A percentile compares a stretch with the other conserved stretches of the same genome.
Evolutionary conservation across 2,888 invertebrate species (phyloP).

Genomic region (Minunthozetes semirufus): DNA sequence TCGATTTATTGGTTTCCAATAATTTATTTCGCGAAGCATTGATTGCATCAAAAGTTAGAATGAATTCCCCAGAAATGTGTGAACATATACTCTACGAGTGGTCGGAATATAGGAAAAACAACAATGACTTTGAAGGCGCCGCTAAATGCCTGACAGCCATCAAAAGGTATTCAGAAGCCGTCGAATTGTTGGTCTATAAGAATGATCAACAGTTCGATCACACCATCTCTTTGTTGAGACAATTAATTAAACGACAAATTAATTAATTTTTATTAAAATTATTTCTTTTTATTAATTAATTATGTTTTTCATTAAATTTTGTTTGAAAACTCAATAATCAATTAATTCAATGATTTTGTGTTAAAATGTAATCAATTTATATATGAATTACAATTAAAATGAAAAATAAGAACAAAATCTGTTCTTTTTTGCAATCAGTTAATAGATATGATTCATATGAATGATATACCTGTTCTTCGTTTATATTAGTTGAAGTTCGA

Average conservation of each 20-base stretch:
- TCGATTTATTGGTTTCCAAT: constrained; percentile 15
- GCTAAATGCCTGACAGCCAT: constrained; percentile 30
- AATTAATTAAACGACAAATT: neutral
- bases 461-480: no score
- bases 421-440: no score
- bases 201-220: constrained; percentile 15
- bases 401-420: no score
- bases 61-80: neutral
- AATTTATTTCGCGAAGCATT: constrained; percentile 31
- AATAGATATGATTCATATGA: no score
- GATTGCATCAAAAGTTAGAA: neutral
- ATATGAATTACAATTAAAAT: no score
- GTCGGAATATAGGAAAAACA: neutral
- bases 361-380: no score
- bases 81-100: constrained; percentile 7
- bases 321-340: no score
- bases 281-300: no score
- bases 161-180: constrained; percentile 2
- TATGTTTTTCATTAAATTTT: no score
- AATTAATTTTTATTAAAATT: no score
- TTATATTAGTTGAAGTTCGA: no score
- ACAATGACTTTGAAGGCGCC: constrained; percentile 28
- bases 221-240: neutral
- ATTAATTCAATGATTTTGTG: no score
- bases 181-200: neutral